A percentile compares a stretch with the other conserved stretches of the same genome.
Evolutionary conservation across 2,888 invertebrate genomes (phyloP).

Genomic region (Eristalis tenax): DNA sequence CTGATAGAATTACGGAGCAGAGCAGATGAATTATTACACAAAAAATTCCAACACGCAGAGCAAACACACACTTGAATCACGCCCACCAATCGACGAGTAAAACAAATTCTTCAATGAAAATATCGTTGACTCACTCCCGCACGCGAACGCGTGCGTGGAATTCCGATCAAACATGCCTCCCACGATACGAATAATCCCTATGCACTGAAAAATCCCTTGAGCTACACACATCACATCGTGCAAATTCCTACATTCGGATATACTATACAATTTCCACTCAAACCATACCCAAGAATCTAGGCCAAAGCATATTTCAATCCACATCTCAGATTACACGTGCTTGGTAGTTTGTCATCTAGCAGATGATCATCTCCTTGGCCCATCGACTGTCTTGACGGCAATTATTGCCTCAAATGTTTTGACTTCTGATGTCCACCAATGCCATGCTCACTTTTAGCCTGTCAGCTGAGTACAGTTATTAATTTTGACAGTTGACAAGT

Average conservation of each 20-base stretch:
- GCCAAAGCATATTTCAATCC: conserved; percentile 55
- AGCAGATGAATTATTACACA: too few relatives aligned
- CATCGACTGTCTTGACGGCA: conserved; percentile 18
- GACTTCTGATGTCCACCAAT: conserved; percentile 45
- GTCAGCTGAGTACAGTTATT: conserved; percentile 45
- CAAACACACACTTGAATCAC: background rate
- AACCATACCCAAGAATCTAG: conserved; percentile 34
- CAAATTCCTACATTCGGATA: conserved; percentile 40
- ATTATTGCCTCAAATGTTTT: conserved; percentile 25
- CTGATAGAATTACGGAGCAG: too few relatives aligned
- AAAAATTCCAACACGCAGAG: too few relatives aligned
- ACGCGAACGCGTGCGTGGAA: too few relatives aligned
- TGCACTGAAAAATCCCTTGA: conserved; percentile 21
- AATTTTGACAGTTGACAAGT: conserved; percentile 47
- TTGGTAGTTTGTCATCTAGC: background rate
- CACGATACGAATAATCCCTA: background rate
- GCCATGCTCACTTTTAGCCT: conserved; percentile 4
- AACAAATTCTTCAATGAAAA: background rate
- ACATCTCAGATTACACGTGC: conserved; percentile 34
- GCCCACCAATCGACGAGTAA: background rate
- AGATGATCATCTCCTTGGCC: background rate
- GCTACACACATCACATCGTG: conserved; percentile 19
- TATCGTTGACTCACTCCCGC: background rate
- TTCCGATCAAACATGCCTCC: background rate
- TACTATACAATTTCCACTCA: conserved; percentile 15